These are phyloP conservation scores for Melinaea menophilus DNA, from an alignment of 2,888 invertebrate species.

Conservation along the genomic window DNA sequence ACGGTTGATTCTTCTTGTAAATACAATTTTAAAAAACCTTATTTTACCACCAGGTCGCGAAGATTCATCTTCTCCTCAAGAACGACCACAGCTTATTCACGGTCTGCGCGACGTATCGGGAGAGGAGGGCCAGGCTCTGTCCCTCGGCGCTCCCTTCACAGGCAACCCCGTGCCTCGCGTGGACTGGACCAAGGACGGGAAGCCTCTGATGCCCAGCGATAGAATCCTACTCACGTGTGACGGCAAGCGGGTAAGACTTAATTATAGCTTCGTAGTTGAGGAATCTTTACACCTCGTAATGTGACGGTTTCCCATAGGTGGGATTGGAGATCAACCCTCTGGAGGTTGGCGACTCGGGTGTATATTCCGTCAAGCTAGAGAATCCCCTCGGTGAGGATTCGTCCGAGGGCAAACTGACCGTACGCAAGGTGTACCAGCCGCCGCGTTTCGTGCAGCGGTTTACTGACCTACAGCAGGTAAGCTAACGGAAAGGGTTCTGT, in stretches of 20 bases:
- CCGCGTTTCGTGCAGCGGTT: constrained; percentile 87
- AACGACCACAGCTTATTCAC: constrained; percentile 86
- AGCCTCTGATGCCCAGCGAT: constrained; percentile 80
- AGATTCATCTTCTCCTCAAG: constrained; percentile 83
- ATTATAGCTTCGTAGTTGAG: neutral
- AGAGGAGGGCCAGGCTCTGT: constrained; percentile 89
- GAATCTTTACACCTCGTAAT: no score
- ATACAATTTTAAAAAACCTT: neutral
- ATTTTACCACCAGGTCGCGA: constrained; percentile 56
- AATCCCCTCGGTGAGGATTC: constrained; percentile 88
- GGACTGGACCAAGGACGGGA: constrained; percentile 87
- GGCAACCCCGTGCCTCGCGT: constrained; percentile 92
- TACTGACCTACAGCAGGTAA: constrained; percentile 71
- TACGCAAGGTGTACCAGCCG: constrained; percentile 88
- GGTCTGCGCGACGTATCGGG: constrained; percentile 85
- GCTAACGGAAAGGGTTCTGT: neutral
- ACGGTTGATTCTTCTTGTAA: no score
- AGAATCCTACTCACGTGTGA: constrained; percentile 87
- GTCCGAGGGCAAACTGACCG: constrained; percentile 82
- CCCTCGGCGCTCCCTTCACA: constrained; percentile 82
- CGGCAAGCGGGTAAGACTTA: constrained; percentile 82
- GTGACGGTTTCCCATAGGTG: constrained; percentile 62
- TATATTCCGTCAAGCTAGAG: constrained; percentile 85
- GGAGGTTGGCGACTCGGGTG: constrained; percentile 84
- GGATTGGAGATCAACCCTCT: constrained; percentile 85